phyloP scores from a whole-genome alignment of 92 coral and sea anemone genomes.

The Diadumene lineata region DNA sequence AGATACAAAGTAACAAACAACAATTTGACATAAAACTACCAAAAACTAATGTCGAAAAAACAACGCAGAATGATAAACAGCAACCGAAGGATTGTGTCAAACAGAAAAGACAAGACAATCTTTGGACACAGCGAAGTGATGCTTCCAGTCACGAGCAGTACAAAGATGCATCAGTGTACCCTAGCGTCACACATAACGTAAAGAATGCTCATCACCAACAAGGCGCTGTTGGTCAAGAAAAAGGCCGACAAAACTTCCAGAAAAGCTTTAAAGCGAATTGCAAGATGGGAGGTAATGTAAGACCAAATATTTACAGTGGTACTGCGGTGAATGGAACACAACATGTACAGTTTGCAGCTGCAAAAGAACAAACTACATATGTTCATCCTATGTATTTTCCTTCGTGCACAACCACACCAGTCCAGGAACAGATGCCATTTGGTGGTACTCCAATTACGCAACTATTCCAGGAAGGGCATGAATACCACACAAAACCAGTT shows the following conservation, averaged over 20 bases:
- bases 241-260: neutral
- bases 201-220: neutral
- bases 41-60: neutral
- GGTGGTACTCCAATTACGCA: neutral
- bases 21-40: neutral
- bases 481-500: neutral
- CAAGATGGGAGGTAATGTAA: no score
- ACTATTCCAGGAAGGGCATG: neutral
- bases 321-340: neutral
- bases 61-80: neutral
- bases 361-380: no score
- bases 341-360: neutral
- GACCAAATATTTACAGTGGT: no score
- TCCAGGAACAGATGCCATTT: neutral
- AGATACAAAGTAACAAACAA: neutral
- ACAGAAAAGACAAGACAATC: neutral
- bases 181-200: neutral
- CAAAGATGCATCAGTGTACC: neutral
- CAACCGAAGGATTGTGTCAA: neutral
- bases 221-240: neutral
- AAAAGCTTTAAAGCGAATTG: neutral
- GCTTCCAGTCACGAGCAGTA: neutral
- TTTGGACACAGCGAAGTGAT: neutral
- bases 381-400: no score
- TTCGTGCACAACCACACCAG: no score